phyloP scores from a whole-genome alignment of 2,888 invertebrate genomes.

The Nomada ferruginata region DNA sequence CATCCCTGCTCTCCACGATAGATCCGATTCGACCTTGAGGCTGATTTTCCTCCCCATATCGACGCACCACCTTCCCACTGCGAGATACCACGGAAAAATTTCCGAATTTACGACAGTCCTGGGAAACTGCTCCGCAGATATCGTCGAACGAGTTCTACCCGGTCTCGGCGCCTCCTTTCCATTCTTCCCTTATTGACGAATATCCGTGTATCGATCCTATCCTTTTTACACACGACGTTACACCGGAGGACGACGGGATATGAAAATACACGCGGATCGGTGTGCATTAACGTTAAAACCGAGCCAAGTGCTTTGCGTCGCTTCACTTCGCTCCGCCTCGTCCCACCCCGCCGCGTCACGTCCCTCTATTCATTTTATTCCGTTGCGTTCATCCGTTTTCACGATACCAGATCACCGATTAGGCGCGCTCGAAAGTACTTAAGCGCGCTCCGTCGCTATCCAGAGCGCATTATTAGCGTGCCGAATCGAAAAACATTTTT shows the following conservation, averaged over 20 bases:
- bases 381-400: slow-evolving; percentile 13
- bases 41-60: slow-evolving; percentile 37
- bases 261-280: slow-evolving; percentile 2
- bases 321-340: slow-evolving; percentile 4
- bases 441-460: slow-evolving; percentile 18
- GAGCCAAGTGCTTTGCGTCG: not conserved
- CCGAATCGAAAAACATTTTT: slow-evolving; percentile 42
- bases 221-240: slow-evolving; percentile 9
- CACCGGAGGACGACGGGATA: slow-evolving; percentile 5
- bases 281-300: slow-evolving; percentile 10
- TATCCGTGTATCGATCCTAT: slow-evolving; percentile 34
- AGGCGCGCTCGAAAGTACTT: slow-evolving; percentile 3
- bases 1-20: slow-evolving; percentile 1
- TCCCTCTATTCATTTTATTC: slow-evolving; percentile 12
- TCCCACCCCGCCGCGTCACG: not conserved
- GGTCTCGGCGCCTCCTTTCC: not conserved
- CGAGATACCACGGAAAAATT: slow-evolving; percentile 28
- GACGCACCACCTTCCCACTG: not conserved
- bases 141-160: not conserved
- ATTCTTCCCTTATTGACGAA: slow-evolving; percentile 12
- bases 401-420: slow-evolving; percentile 15
- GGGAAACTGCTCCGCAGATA: not conserved
- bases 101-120: slow-evolving; percentile 29
- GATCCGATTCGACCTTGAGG: slow-evolving; percentile 51
- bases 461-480: slow-evolving; percentile 29